phyloP scores from a whole-genome alignment of 2,797 vertebrate genomes.

The Pantherophis alleghaniensis region DNA sequence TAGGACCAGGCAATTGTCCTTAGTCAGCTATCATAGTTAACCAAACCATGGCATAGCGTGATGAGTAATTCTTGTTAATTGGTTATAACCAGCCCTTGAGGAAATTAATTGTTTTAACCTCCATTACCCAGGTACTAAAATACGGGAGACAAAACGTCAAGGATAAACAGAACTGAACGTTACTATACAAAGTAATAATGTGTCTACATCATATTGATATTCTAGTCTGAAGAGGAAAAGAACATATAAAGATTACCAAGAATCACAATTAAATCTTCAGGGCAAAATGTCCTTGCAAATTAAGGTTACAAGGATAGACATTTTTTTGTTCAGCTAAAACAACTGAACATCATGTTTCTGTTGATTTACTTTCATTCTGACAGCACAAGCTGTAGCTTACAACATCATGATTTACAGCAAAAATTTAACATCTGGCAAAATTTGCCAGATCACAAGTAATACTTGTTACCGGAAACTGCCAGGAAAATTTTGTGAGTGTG shows the following conservation, averaged over 20 bases:
- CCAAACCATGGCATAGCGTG: not conserved
- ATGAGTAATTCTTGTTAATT: not conserved
- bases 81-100: not conserved
- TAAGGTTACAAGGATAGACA: conserved; percentile 5
- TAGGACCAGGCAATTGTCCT: not conserved
- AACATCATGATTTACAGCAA: not conserved
- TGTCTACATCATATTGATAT: not conserved
- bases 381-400: not conserved
- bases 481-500: not conserved
- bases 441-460: not conserved
- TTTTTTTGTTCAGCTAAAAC: not conserved
- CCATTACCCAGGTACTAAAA: not conserved
- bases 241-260: not conserved
- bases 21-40: not conserved
- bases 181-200: not conserved
- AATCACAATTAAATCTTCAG: not conserved
- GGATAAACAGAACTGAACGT: not conserved
- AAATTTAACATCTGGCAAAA: not conserved
- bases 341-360: not conserved
- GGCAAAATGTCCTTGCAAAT: not conserved
- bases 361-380: conserved; percentile 2
- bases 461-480: not conserved
- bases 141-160: not conserved
- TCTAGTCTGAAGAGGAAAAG: not conserved
- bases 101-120: not conserved